Base-by-base conservation (phyloP, 2,888 invertebrate genomes). In the Agonopterix subpropinquella region DNA sequence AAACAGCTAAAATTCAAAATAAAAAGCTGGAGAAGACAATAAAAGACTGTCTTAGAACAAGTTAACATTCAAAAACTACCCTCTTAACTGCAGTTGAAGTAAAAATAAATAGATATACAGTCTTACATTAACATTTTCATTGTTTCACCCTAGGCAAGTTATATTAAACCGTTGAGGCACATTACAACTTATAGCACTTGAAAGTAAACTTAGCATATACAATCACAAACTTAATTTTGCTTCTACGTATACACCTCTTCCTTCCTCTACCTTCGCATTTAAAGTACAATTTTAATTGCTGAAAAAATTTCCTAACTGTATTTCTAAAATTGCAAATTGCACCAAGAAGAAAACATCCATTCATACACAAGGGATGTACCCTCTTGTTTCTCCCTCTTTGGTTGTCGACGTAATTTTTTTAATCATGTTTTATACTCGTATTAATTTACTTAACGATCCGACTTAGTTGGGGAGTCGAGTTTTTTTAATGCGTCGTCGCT, bases 401-500 rank as follows among this genome's bases (percentile, higher is more conserved):
- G 68, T 65, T 76, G 81, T 81, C 77, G 77, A 64, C 70, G 80
- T 84, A 86, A 84, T 88, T 86, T 87, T 88, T 87, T 87, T 85
- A 87, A 88, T 88, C 87, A 85, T 88, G 79, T 71, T 88, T 88
- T 88, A 88, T 87, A 79, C 73, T 77, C 79, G 76, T 83, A 87
- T 87, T 88, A 86, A 88, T 87, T 88, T 86, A 82, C 75, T 85
- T 86, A 87, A 87, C 82, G 83, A 82, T 71, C 71, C 61, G 74
- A 81, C 80, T 77, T 80, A 76, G 66, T 59, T 63, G 63, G 70
- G 67, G 69, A n/a, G 10, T 39, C 39, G 39, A 39, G 39, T 11
- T 69, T 77, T 78, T 77, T 67, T 73, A 66, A 76, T 75, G 77
- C 73, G 58, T 72, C 72, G 69, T 55, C 71, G 76, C 70, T 61